These are phyloP conservation scores for Lucilia sericata DNA, from an alignment of 1,140 invertebrate genomes.

Conservation along the genomic window DNA sequence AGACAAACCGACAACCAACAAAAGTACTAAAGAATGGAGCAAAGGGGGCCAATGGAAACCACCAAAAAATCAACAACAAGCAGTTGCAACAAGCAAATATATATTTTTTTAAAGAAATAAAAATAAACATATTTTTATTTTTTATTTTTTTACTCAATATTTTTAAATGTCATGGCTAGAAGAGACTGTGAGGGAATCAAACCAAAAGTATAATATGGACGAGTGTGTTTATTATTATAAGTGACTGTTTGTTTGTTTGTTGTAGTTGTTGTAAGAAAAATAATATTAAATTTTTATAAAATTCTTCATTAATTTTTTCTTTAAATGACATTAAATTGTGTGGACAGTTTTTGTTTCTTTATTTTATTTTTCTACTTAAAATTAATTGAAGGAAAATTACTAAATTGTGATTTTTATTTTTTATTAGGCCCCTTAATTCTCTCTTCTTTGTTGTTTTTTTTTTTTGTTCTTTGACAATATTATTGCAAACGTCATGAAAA, in stretches of 20 bases:
- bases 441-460: not conserved
- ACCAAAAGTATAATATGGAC: not conserved
- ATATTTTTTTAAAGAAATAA: not conserved
- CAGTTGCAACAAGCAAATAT: not conserved
- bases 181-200: not conserved
- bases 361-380: not conserved
- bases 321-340: not conserved
- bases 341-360: not conserved
- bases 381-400: slow-evolving; percentile 23
- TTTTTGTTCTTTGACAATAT: not conserved
- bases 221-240: not conserved
- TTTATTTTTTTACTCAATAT: not conserved
- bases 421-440: not conserved
- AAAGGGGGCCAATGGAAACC: not conserved
- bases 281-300: not conserved
- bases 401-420: not conserved
- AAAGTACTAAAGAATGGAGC: not conserved
- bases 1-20: not conserved
- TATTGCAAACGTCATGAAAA: slow-evolving; percentile 2
- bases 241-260: not conserved
- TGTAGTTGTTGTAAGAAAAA: not conserved
- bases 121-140: not conserved
- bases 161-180: slow-evolving; percentile 1
- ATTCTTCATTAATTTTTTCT: not conserved
- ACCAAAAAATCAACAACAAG: not conserved